Evolutionary conservation across 1,140 invertebrate genomes (phyloP), one percentile per base, ranked within the genome.

Genomic region (Nasonia vitripennis): DNA sequence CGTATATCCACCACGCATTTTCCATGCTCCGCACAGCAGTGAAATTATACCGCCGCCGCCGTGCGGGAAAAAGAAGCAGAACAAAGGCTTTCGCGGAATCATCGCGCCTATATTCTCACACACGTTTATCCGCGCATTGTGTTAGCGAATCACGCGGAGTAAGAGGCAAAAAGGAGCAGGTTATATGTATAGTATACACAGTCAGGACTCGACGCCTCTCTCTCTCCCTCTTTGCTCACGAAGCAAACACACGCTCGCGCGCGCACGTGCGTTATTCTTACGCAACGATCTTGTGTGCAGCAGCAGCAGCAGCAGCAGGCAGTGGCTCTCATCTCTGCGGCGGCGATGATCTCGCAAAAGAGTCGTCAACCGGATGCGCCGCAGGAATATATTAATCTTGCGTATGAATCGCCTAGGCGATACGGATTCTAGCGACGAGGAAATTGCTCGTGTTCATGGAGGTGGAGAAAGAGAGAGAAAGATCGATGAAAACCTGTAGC

Each of bases 231-330:
- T 27, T 85, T 55, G 9, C n/a, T 75, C 37, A 80, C 14, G 45
- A 5, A 7, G 55, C 55, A 62, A 62, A 62, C 55, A n/a, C 17
- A n/a, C 20, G 23, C 41, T 68, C 71, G 62, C 70, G 74, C 55
- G 14, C 45, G 73, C 68, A 79, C 81, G 86, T 84, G 83, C 45
- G 79, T 0, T 27, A 6, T 73, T 81, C 68, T 87, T 81, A 82
- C 75, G 67, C 83, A 84, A 87, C 68, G 68, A 62, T 62, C 55
- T 17, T 62, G 6, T 27, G 20, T 27, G 37, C 10, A 67, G 67
- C 68, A 51, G 23, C 17, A 27, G 27, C 27, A 27, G 27, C 27
- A n/a, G n/a, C n/a, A n/a, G n/a, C 27, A 27, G 17, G 34, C 71
- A 77, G 71, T 68, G 81, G 70, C 55, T 68, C 86, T 86, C 82